Evolutionary conservation across 2,888 invertebrate genomes (phyloP), one percentile per base, ranked within the genome.

Genomic region (Hirtodrosophila histrioides): DNA sequence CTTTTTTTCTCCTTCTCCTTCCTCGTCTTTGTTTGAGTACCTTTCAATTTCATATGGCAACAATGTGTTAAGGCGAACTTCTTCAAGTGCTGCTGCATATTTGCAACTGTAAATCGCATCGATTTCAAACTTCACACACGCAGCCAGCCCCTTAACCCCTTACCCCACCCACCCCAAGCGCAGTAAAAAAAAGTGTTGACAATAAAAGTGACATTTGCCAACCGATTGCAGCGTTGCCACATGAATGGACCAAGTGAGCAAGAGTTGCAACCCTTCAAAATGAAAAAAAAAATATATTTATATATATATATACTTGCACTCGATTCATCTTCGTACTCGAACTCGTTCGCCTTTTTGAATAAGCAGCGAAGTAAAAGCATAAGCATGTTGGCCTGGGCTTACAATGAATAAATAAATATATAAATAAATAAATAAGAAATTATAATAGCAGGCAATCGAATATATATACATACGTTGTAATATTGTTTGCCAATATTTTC

Each of bases 71-170:
- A 7, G 31, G 31, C 29, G n/a, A 10, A 36, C 9, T 17, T 31
- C 23, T 12, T 7, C 31, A 9, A 31, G 4, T 31, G 27, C 4
- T 8, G 12, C 35, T 43, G 17, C 24, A 12, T 17, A 39, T 39
- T 69, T 53, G 67, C 70, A 53, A 54, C 61, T 55, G 61, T 57
- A 67, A 72, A 64, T 73, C 67, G 63, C 63, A 44, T 37, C 40
- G 65, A 48, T 53, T 60, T 37, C 39, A 46, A 43, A 17, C 10
- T 41, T 37, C 33, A 33, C 33, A 44, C 5, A 40, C 23, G 12
- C 39, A 40, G 27, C 17, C 40, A 29, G 23, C 10, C 24, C 31
- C 24, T 6, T n/a, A n/a, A n/a, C 36, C 29, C 9, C 35, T 29
- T 27, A 0, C 27, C 3, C 37, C 33, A 35, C 24, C 4, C 9